Evolutionary conservation across 1,140 invertebrate genomes (phyloP).

Genomic region (Drosophila equinoxialis): DNA sequence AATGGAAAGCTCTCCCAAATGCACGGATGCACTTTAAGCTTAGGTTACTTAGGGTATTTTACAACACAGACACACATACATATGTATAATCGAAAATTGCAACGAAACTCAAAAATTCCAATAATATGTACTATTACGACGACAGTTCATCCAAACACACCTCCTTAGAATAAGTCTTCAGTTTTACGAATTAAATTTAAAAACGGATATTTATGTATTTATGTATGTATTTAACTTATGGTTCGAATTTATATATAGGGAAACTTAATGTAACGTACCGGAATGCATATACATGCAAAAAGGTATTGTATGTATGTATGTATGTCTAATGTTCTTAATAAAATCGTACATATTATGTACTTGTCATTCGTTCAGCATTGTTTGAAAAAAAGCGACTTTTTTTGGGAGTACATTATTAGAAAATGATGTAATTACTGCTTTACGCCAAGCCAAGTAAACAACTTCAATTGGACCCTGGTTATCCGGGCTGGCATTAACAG

Average conservation of each 20-base stretch:
- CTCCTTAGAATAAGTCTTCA: conserved; percentile 44
- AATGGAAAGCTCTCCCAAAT: conserved; percentile 1
- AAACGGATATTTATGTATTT: conserved; percentile 45
- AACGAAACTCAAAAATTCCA: conserved; percentile 53
- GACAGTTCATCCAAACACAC: conserved; percentile 46
- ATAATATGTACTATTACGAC: conserved; percentile 20
- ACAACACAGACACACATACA: conserved; percentile 8
- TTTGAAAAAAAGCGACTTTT: background rate
- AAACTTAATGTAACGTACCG: conserved; percentile 46
- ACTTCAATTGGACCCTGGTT: no score
- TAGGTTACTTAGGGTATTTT: conserved; percentile 11
- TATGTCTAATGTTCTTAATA: conserved; percentile 53
- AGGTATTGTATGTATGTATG: conserved; percentile 33
- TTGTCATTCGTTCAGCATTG: conserved; percentile 22
- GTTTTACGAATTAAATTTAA: conserved; percentile 41
- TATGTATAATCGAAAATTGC: conserved; percentile 50
- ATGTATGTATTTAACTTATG: conserved; percentile 47
- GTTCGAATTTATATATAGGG: conserved; percentile 65
- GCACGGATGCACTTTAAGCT: conserved; percentile 11
- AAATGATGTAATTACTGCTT: no score
- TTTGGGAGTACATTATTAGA: background rate
- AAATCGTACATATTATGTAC: conserved; percentile 36
- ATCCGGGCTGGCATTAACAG: no score
- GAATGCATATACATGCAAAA: conserved; percentile 20
- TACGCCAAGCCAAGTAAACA: no score